Evolutionary conservation across 2,113 vertebrate genomes (phyloP).

Genomic region (Cephalopterus ornatus): DNA sequence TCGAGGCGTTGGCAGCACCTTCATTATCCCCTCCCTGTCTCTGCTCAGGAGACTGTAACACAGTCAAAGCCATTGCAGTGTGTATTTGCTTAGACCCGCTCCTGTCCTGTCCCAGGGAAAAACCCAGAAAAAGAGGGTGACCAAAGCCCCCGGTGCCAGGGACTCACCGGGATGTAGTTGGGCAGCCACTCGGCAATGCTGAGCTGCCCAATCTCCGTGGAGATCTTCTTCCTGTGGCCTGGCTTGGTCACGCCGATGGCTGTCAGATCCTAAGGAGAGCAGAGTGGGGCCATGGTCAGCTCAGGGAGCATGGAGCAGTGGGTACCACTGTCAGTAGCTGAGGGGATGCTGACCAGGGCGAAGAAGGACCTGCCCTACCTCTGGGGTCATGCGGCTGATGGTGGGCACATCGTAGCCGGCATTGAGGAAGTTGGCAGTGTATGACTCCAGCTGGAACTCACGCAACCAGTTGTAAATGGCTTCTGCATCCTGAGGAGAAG

Average conservation of each 20-base stretch:
- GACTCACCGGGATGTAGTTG: slow-evolving; percentile 88
- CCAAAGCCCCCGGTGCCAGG: neutral
- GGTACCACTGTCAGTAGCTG: neutral
- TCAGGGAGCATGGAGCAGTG: accelerated
- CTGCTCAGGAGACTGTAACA: neutral
- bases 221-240: slow-evolving; percentile 95
- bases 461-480: slow-evolving; percentile 94
- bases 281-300: neutral
- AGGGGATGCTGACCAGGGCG: accelerated
- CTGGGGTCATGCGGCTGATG: slow-evolving; percentile 96
- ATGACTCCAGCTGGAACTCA: slow-evolving; percentile 93
- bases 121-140: neutral
- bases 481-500: slow-evolving; percentile 82
- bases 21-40: neutral
- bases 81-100: neutral
- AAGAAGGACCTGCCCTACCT: slow-evolving; percentile 75
- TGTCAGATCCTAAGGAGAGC: slow-evolving; percentile 83
- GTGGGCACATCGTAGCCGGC: slow-evolving; percentile 94
- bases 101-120: neutral
- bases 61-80: neutral
- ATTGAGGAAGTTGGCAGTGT: slow-evolving; percentile 86
- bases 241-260: slow-evolving; percentile 96
- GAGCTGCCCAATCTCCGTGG: slow-evolving; percentile 89
- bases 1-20: accelerated
- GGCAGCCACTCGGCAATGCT: slow-evolving; percentile 93